Conservation (phyloP, 64 coral and sea anemone genomes). For the Acropora tenuis region DNA sequence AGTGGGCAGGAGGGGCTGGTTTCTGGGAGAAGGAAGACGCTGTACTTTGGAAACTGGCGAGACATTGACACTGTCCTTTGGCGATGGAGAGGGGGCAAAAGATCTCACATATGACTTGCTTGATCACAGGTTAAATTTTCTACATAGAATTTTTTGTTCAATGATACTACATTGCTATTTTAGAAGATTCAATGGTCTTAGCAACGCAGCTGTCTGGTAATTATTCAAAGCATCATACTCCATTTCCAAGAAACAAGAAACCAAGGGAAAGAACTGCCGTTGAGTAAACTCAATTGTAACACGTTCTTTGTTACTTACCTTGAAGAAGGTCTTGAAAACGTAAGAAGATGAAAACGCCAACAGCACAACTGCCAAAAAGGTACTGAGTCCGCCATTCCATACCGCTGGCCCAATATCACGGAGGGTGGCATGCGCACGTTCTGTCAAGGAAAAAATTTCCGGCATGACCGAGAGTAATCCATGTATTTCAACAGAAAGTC, state of each 20-base stretch:
- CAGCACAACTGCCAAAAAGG: constrained; percentile 86
- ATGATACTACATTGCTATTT: too few species aligned
- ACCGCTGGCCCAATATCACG: constrained; percentile 94
- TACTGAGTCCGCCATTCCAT: constrained; percentile 96
- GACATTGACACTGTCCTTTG: too few species aligned
- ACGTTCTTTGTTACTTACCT: constrained; percentile 47
- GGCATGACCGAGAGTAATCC: background rate
- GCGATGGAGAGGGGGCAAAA: too few species aligned
- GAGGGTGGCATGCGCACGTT: constrained; percentile 69
- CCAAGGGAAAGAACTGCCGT: background rate
- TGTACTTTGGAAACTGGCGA: too few species aligned
- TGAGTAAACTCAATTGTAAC: background rate
- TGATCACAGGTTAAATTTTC: too few species aligned
- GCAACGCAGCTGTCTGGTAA: too few species aligned
- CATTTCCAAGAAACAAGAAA: background rate
- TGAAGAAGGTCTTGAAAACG: constrained; percentile 91
- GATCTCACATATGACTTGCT: too few species aligned
- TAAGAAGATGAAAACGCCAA: constrained; percentile 86
- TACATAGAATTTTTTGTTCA: too few species aligned
- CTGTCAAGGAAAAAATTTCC: constrained; percentile 25
- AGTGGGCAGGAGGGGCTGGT: too few species aligned
- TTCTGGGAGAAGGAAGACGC: too few species aligned
- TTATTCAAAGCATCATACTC: background rate
- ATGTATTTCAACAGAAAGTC: background rate
- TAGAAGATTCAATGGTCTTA: too few species aligned